Evolutionary conservation across 2,888 invertebrate species (phyloP), one percentile per base, ranked within the genome.

Genomic region (Synergus itoensis): DNA sequence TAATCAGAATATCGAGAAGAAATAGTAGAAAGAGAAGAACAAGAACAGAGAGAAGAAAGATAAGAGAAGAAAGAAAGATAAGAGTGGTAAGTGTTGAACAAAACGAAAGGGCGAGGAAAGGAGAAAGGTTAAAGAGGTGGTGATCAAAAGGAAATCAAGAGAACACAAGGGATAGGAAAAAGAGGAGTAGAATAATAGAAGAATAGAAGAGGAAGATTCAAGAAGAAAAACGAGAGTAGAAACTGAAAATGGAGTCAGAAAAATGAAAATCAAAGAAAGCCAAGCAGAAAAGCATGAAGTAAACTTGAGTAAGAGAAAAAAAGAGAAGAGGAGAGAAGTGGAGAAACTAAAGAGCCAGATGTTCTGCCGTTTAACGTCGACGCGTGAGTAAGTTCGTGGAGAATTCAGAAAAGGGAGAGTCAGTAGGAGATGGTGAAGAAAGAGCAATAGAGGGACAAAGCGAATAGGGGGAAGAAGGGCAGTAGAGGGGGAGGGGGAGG

Each of bases 51-150:
- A 67, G 77, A 81, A 60, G n/a, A 67, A 41, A 92, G 67, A 91
- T 90, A 45, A 92, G 90, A 1, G 93, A 88, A 45, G 92, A 91
- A 79, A 92, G 91, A 82, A 93, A 93, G 69, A 67, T 40, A 62
- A 63, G 57, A 67, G 43, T 76, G 62, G 76, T 67, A 77, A 53
- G 64, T 7, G 40, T 18, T 53, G 18, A 62, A 41, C 36, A 62
- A 21, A n/a, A 57, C 40, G 67, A 18, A 57, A 28, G 21, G 16
- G 14, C 41, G 18, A n/a, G 14, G 43, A 62, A 65, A 57, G 41
- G 40, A 65, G 4, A 8, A 53, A 76, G 4, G 3, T 5, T 53
- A n/a, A 48, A 76, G 12, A 36, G 43, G 40, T 48, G 64, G 8
- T n/a, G 41, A 60, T 36, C 4, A 36, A 36, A 14, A 14, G 12